phyloP scores from a whole-genome alignment of 2,797 vertebrate genomes.

The Helarctos malayanus region DNA sequence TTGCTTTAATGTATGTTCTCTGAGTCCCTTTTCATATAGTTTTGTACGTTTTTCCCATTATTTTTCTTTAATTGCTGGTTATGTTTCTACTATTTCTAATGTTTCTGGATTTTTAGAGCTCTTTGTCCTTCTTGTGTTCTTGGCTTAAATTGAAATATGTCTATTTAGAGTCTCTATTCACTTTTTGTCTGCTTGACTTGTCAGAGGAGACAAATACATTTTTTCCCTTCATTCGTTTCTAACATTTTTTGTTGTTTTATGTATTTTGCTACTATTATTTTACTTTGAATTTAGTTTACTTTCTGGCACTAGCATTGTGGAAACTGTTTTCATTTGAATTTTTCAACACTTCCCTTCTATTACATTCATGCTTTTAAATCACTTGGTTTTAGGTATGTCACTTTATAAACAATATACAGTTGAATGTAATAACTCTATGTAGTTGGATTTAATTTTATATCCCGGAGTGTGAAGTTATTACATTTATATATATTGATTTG shows the following conservation, averaged over 20 bases:
- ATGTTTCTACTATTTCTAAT: background rate
- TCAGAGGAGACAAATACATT: background rate
- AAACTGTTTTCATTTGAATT: background rate
- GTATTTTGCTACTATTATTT: background rate
- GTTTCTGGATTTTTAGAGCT: background rate
- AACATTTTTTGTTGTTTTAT: background rate
- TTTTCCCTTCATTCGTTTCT: background rate
- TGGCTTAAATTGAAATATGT: background rate
- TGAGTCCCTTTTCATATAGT: background rate
- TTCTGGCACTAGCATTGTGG: background rate
- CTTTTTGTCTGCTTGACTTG: background rate
- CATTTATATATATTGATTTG: background rate
- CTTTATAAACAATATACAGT: background rate
- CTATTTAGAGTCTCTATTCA: background rate
- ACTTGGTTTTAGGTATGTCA: background rate
- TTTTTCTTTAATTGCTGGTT: background rate
- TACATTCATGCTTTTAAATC: background rate
- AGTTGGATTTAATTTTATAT: background rate
- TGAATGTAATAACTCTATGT: background rate
- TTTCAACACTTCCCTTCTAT: background rate
- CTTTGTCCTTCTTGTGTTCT: background rate
- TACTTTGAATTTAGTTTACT: background rate
- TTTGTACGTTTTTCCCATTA: background rate
- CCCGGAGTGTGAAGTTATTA: background rate
- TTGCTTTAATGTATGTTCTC: background rate